Percentiles rank a stretch among this genome's conserved stretches.
Conservation (phyloP, 2,888 invertebrate genomes). For the Drosophila kanekoi region DNA sequence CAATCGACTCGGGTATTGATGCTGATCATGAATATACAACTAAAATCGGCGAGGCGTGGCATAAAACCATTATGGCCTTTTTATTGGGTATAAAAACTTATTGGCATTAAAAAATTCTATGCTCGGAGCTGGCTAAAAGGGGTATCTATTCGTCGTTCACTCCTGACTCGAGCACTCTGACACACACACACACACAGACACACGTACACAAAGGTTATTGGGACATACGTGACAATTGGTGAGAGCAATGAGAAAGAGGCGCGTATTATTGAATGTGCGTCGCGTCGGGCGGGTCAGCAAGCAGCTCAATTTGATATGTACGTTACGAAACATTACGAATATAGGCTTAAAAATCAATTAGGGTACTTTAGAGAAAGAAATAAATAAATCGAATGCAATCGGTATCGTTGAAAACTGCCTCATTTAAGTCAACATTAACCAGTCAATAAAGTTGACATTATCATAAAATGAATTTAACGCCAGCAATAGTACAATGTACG, state of each 20-base stretch:
- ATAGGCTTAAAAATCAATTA: conserved; percentile 29
- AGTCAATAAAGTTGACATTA: conserved; percentile 21
- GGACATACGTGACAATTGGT: neutral
- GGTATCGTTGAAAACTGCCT: neutral
- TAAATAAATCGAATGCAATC: neutral
- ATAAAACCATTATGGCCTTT: too few relatives aligned
- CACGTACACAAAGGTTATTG: neutral
- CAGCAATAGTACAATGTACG: too few relatives aligned
- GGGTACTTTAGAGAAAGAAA: neutral
- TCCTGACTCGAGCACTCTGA: too few relatives aligned
- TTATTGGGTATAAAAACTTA: too few relatives aligned
- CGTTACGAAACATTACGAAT: conserved; percentile 3
- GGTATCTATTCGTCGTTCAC: too few relatives aligned
- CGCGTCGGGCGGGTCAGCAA: neutral
- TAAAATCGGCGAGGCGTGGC: too few relatives aligned
- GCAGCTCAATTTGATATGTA: conserved; percentile 1
- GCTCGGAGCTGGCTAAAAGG: too few relatives aligned
- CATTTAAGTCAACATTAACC: conserved; percentile 12
- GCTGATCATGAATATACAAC: too few relatives aligned
- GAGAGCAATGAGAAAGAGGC: neutral
- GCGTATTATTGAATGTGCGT: neutral
- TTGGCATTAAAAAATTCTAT: too few relatives aligned
- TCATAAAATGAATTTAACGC: conserved; percentile 6
- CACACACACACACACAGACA: too few relatives aligned
- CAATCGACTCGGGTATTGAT: too few relatives aligned